Conservation (phyloP, 1,140 invertebrate species). For the Arion vulgaris region DNA sequence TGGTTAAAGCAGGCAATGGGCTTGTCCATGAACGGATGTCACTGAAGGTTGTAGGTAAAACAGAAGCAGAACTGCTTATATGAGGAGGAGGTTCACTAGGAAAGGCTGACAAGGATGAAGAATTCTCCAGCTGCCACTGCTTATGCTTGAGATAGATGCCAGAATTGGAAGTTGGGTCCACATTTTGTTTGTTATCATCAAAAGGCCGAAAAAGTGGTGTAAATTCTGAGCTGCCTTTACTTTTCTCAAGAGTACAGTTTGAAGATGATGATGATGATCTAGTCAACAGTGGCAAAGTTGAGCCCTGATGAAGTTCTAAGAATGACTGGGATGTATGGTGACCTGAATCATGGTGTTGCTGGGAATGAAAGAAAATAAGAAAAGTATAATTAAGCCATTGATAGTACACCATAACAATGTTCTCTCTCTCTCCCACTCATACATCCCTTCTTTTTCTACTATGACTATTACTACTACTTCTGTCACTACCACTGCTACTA, state of each 20-base stretch:
- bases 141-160: background rate
- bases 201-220: slow-evolving; percentile 58
- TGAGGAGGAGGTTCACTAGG: background rate
- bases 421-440: too few species aligned
- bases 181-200: slow-evolving; percentile 43
- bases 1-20: background rate
- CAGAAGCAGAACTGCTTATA: background rate
- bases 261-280: slow-evolving; percentile 30
- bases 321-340: background rate
- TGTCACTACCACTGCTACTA: too few species aligned
- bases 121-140: background rate
- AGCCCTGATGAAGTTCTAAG: slow-evolving; percentile 6
- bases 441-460: too few species aligned
- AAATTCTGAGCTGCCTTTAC: slow-evolving; percentile 28
- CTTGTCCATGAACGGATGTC: background rate
- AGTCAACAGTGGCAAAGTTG: slow-evolving; percentile 34
- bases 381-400: background rate
- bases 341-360: slow-evolving; percentile 4
- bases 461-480: too few species aligned
- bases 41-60: background rate
- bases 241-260: slow-evolving; percentile 6
- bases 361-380: background rate
- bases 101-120: background rate
- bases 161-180: background rate
- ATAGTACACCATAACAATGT: too few species aligned